phyloP scores from a whole-genome alignment of 2,888 invertebrate genomes.

The Cantharis rustica region DNA sequence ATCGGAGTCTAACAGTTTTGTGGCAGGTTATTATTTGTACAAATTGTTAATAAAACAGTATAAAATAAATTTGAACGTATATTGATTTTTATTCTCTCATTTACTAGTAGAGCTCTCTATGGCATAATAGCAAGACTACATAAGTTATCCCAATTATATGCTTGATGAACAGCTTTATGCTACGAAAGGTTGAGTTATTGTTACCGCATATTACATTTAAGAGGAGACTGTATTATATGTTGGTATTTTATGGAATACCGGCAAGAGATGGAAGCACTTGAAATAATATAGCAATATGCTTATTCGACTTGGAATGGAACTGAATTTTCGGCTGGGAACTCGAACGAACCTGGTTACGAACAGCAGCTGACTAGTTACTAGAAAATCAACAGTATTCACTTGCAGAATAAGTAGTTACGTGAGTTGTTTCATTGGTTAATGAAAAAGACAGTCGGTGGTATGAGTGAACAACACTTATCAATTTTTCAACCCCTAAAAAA shows the following conservation, averaged over 20 bases:
- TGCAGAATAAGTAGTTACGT: neutral
- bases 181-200: neutral
- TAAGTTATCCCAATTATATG: neutral
- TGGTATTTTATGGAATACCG: neutral
- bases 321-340: constrained; percentile 17
- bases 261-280: neutral
- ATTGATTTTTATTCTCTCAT: neutral
- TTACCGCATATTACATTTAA: neutral
- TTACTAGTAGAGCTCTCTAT: neutral
- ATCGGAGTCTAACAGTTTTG: too few relatives aligned
- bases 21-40: too few relatives aligned
- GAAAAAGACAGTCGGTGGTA: constrained; percentile 1
- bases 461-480: constrained; percentile 9
- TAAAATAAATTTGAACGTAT: neutral
- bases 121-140: neutral
- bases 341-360: constrained; percentile 9
- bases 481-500: constrained; percentile 1
- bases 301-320: constrained; percentile 6
- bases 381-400: neutral
- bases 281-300: neutral
- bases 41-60: neutral
- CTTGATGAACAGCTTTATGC: neutral
- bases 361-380: constrained; percentile 11
- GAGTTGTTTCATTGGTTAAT: neutral
- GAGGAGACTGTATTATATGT: neutral